Evolutionary conservation across 2,888 invertebrate genomes (phyloP).

Genomic region (Eupithecia subfuscata): DNA sequence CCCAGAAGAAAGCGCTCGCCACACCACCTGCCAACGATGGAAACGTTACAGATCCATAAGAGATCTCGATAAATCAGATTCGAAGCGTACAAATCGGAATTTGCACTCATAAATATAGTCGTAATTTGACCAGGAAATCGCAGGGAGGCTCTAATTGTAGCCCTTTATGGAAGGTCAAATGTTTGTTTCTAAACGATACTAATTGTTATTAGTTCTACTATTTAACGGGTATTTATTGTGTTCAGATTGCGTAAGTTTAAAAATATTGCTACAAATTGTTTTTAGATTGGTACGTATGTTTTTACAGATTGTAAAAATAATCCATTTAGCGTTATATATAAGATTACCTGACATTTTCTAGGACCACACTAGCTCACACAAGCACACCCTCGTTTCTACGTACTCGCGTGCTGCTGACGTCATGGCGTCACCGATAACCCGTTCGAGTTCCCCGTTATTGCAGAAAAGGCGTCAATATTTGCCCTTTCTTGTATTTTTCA

Average conservation of each 20-base stretch:
- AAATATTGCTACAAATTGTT: too few relatives aligned
- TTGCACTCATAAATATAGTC: neutral
- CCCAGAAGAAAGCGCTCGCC: constrained; percentile 90
- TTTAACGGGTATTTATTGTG: too few relatives aligned
- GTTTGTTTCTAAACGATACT: neutral
- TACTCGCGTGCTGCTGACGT: neutral
- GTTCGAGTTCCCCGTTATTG: neutral
- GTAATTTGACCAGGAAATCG: neutral
- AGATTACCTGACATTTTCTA: too few relatives aligned
- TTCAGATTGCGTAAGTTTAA: too few relatives aligned
- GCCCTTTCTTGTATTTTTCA: constrained; percentile 11
- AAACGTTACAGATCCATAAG: neutral
- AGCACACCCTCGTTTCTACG: neutral
- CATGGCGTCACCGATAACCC: neutral
- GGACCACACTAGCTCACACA: neutral
- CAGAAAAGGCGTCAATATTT: constrained; percentile 11
- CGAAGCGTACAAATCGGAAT: neutral
- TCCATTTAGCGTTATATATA: neutral
- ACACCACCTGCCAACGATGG: constrained; percentile 79
- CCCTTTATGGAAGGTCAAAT: neutral
- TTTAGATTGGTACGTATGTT: neutral
- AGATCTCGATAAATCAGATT: neutral
- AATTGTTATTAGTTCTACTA: neutral
- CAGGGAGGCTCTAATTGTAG: neutral
- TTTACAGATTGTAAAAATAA: neutral